These are phyloP conservation scores for Leptinotarsa undecemlineata DNA, from an alignment of 1,140 invertebrate genomes.

Conservation along the genomic window DNA sequence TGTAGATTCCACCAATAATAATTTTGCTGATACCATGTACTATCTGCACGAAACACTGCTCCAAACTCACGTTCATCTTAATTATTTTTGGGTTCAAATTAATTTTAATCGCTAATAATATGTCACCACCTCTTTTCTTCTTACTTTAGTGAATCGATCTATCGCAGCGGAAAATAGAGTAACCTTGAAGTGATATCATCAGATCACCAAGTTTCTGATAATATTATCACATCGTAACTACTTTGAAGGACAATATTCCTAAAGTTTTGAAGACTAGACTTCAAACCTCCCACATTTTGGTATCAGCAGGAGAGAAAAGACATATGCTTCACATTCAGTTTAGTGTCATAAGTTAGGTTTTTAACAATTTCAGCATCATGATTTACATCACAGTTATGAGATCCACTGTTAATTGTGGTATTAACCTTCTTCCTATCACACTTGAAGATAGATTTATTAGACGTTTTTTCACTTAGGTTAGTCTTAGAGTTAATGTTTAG, in stretches of 20 bases:
- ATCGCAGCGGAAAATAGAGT: background rate
- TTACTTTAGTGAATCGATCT: background rate
- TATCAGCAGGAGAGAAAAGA: background rate
- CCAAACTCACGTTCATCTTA: no score
- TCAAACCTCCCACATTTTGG: background rate
- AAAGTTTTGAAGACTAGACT: background rate
- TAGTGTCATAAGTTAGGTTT: background rate
- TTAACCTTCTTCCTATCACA: background rate
- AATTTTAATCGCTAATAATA: no score
- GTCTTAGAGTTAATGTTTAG: background rate
- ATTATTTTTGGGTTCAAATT: no score
- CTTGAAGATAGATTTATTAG: background rate
- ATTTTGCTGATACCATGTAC: no score
- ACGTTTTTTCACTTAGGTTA: background rate
- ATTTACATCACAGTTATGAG: background rate
- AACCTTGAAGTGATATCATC: background rate
- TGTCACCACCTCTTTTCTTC: no score
- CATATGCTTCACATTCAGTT: background rate
- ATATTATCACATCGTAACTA: background rate
- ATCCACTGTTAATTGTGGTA: background rate
- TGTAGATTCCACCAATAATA: no score
- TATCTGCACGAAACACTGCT: no score
- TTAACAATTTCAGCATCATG: background rate
- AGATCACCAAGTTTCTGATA: background rate
- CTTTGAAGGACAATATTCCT: background rate